Evolutionary conservation across 2,888 invertebrate genomes (phyloP).

Genomic region (Tinea semifulvella): DNA sequence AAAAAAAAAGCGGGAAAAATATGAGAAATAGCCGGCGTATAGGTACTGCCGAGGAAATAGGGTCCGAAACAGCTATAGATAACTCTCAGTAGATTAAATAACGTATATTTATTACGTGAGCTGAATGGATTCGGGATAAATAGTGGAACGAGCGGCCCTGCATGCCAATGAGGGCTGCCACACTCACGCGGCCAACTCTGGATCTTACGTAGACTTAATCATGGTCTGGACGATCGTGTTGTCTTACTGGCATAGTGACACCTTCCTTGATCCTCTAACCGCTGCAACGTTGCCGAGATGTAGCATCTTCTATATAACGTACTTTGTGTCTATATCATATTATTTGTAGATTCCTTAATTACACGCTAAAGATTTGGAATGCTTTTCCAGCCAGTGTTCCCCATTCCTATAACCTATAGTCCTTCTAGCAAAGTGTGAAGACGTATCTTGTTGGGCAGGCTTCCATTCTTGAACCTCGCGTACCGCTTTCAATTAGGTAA

Average conservation of each 20-base stretch:
- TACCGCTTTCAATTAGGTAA: background rate
- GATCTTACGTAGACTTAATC: no score
- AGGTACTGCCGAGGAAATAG: background rate
- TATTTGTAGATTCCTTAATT: no score
- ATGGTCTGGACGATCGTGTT: no score
- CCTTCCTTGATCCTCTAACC: no score
- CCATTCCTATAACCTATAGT: background rate
- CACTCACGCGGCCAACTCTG: no score
- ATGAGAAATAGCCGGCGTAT: background rate
- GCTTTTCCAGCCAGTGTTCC: background rate
- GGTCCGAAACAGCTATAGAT: slow-evolving; percentile 25
- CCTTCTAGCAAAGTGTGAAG: background rate
- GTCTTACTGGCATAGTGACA: no score
- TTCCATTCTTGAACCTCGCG: background rate
- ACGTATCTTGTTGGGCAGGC: background rate
- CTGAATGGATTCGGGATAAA: slow-evolving; percentile 41
- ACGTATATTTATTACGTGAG: slow-evolving; percentile 52
- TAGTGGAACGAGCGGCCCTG: slow-evolving; percentile 30
- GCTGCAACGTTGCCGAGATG: no score
- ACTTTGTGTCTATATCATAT: no score
- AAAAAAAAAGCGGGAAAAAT: background rate
- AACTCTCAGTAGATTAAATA: slow-evolving; percentile 51
- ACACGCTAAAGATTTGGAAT: background rate
- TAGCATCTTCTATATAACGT: no score
- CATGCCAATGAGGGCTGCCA: slow-evolving; percentile 31